Conservation (phyloP, 2,113 vertebrate species). For the Lathamus discolor region DNA sequence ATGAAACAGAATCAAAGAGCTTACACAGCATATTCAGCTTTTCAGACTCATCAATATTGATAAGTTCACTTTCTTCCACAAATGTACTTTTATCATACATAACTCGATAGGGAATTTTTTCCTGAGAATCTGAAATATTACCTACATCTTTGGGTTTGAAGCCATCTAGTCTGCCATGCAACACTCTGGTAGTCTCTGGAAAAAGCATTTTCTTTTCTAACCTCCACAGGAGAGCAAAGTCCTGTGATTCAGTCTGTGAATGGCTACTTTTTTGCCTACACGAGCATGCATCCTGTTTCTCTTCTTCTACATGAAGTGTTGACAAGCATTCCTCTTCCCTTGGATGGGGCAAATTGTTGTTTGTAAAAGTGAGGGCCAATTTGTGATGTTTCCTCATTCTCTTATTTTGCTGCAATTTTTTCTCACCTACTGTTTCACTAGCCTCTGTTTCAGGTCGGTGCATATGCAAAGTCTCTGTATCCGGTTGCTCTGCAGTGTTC, state of each 20-base stretch:
- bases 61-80: conserved; percentile 89
- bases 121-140: conserved; percentile 49
- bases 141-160: conserved; percentile 78
- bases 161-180: conserved; percentile 75
- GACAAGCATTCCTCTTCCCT: neutral
- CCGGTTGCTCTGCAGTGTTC: conserved; percentile 2
- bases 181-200: conserved; percentile 64
- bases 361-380: conserved; percentile 83
- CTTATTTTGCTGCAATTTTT: conserved; percentile 69
- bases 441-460: neutral
- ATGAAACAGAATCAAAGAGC: conserved; percentile 87
- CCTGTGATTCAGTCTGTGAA: conserved; percentile 89
- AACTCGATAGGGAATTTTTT: conserved; percentile 84
- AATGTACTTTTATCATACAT: conserved; percentile 89
- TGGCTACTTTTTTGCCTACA: neutral
- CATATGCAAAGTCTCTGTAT: neutral
- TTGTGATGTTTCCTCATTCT: conserved; percentile 77
- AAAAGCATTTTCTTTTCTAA: conserved; percentile 76
- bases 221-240: conserved; percentile 91
- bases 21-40: conserved; percentile 85
- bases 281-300: neutral
- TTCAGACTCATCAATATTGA: conserved; percentile 73
- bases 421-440: conserved; percentile 38
- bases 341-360: conserved; percentile 54
- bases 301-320: neutral